These are phyloP conservation scores for Hippopotamus amphibius DNA, from an alignment of 2,113 vertebrate species.

Conservation along the genomic window DNA sequence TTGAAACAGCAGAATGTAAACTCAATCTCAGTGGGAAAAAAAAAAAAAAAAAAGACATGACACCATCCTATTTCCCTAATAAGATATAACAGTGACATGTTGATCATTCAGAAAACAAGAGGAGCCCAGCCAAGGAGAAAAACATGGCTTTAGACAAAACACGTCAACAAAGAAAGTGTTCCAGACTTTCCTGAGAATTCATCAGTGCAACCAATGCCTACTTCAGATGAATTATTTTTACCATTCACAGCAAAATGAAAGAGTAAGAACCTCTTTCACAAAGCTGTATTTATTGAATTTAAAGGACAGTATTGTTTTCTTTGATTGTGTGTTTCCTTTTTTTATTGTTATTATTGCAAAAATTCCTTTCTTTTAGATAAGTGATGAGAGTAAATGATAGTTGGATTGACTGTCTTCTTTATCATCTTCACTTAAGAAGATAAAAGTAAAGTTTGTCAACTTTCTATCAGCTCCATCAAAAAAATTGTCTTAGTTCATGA, in stretches of 20 bases:
- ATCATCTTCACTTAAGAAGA: conserved; percentile 23
- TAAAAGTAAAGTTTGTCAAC: not conserved
- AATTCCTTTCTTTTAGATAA: conserved; percentile 24
- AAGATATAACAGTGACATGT: not conserved
- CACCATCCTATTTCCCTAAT: conserved; percentile 23
- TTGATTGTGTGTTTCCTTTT: not conserved
- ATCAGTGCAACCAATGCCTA: not conserved
- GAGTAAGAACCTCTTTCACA: not conserved
- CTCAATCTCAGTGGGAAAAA: not conserved
- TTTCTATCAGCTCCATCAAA: not conserved
- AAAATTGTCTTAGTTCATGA: conserved; percentile 24
- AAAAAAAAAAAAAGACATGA: conserved; percentile 13
- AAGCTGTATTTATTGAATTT: not conserved
- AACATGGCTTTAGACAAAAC: not conserved
- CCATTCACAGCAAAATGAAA: not conserved
- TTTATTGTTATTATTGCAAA: not conserved
- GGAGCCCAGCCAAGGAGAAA: not conserved
- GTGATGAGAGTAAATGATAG: not conserved
- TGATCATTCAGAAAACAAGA: conserved; percentile 64
- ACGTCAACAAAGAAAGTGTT: not conserved
- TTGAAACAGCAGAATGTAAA: conserved; percentile 73
- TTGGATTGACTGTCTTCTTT: not conserved
- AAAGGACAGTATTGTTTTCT: not conserved
- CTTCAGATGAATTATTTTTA: not conserved
- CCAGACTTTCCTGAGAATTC: not conserved